Evolutionary conservation across 2,113 vertebrate species (phyloP).

Genomic region (Entomyzon cyanotis): DNA sequence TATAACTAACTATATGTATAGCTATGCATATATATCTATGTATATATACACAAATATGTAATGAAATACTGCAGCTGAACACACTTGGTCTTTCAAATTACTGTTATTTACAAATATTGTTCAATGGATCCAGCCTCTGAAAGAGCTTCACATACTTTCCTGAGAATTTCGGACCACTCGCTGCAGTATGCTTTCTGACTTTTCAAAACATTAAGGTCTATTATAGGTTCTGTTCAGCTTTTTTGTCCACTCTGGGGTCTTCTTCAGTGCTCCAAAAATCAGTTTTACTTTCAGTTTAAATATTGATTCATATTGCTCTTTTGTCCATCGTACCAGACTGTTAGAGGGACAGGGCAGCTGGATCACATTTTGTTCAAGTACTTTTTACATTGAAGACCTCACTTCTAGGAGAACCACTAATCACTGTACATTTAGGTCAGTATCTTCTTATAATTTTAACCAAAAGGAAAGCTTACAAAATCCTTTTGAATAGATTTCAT

Average conservation of each 20-base stretch:
- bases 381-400: neutral
- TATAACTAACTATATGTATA: neutral
- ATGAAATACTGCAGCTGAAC: neutral
- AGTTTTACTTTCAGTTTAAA: neutral
- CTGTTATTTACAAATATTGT: neutral
- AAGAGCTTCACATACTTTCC: neutral
- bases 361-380: neutral
- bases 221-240: neutral
- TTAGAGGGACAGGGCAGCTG: neutral
- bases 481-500: neutral
- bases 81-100: neutral
- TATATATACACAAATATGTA: neutral
- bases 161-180: neutral
- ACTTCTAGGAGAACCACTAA: neutral
- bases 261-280: neutral
- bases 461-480: neutral
- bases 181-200: neutral
- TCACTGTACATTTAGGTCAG: neutral
- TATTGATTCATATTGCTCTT: neutral
- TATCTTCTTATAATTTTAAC: neutral
- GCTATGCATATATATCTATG: neutral
- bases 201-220: neutral
- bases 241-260: neutral
- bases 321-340: neutral
- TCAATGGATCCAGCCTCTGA: neutral